phyloP scores from a whole-genome alignment of 2,797 vertebrate genomes.

The Sciaenops ocellatus region DNA sequence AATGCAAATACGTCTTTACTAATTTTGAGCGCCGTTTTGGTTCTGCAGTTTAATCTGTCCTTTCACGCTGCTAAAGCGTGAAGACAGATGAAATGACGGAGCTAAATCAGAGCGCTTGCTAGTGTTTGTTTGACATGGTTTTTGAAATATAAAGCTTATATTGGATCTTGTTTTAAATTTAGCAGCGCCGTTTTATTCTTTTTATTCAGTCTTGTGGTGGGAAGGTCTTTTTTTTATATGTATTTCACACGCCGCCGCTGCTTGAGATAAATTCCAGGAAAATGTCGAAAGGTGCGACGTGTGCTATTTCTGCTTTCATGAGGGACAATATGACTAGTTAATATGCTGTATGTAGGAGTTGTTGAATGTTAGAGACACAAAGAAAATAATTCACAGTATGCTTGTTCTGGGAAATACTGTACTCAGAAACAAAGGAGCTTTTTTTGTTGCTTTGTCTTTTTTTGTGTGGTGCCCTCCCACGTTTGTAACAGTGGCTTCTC shows the following conservation, averaged over 20 bases:
- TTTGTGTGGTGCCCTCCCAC: constrained; percentile 10
- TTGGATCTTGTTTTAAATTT: neutral
- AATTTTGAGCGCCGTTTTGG: constrained; percentile 2
- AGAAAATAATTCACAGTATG: constrained; percentile 10
- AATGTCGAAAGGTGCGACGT: neutral
- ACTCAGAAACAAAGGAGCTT: constrained; percentile 6
- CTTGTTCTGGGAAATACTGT: constrained; percentile 4
- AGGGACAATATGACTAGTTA: constrained; percentile 1
- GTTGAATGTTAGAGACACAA: constrained; percentile 19
- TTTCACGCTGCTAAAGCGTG: neutral
- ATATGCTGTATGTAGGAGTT: constrained; percentile 36
- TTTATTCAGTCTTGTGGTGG: neutral
- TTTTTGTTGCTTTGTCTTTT: constrained; percentile 11
- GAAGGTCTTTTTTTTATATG: neutral
- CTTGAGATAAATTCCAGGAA: neutral
- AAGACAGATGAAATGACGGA: neutral
- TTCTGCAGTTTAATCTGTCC: neutral
- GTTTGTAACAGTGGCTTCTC: neutral
- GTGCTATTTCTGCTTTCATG: neutral
- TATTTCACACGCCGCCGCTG: neutral
- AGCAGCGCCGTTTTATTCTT: neutral
- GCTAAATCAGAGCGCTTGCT: neutral
- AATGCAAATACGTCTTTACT: neutral
- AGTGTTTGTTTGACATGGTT: neutral
- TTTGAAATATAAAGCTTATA: neutral